These are phyloP conservation scores for Peromyscus eremicus DNA, from an alignment of 2,797 vertebrate species.

Conservation along the genomic window DNA sequence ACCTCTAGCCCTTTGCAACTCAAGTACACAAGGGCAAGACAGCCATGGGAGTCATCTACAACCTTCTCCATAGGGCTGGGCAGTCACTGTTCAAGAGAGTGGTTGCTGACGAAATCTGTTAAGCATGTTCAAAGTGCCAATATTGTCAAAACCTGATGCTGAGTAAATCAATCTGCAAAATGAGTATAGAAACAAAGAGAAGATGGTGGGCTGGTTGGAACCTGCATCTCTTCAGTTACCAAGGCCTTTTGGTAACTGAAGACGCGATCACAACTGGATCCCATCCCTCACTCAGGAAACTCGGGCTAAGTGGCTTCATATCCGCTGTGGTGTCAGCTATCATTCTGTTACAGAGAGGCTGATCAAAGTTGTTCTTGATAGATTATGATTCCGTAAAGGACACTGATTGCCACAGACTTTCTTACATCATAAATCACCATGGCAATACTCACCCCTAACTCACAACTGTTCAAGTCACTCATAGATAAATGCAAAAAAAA, in stretches of 20 bases:
- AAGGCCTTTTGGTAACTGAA: no score
- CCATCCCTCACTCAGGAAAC: not conserved
- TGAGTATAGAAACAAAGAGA: not conserved
- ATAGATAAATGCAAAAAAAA: not conserved
- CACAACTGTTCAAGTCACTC: not conserved
- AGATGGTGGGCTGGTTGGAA: not conserved
- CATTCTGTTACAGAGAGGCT: not conserved
- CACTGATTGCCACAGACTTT: not conserved
- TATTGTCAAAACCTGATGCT: not conserved
- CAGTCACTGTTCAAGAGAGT: not conserved
- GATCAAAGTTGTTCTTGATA: not conserved
- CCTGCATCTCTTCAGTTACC: not conserved
- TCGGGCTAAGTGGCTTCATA: no score
- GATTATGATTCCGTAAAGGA: not conserved
- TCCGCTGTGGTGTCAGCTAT: not conserved
- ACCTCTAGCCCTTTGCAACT: not conserved
- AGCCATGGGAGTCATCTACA: not conserved
- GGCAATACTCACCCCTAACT: not conserved
- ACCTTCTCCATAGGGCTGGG: not conserved
- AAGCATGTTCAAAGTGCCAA: not conserved
- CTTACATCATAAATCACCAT: not conserved
- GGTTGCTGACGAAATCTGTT: not conserved
- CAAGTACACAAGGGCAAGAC: not conserved
- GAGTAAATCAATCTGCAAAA: not conserved
- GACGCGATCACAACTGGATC: slow-evolving; percentile 5